Percentiles rank a stretch among this genome's conserved stretches.
phyloP scores from a whole-genome alignment of 2,113 vertebrate genomes.

The Xiphorhynchus elegans region DNA sequence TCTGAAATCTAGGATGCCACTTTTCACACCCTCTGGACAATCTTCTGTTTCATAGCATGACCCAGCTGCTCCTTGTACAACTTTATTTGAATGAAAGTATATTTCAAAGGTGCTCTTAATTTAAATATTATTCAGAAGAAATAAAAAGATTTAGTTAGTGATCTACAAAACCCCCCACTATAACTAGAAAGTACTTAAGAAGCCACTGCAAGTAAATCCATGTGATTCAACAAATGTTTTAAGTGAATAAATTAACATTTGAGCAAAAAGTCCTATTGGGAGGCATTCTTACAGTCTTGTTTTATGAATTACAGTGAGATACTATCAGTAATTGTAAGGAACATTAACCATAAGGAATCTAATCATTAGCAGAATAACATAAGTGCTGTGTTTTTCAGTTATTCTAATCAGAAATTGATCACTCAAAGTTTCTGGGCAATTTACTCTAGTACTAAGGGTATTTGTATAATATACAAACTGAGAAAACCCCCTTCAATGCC shows the following conservation, averaged over 20 bases:
- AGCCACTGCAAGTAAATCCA: neutral
- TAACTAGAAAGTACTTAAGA: neutral
- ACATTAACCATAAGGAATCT: neutral
- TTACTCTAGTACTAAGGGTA: neutral
- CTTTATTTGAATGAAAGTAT: neutral
- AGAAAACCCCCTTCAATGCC: fast-evolving
- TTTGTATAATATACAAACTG: neutral
- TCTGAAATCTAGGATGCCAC: neutral
- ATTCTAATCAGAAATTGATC: neutral
- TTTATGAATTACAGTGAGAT: neutral
- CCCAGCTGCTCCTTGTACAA: neutral
- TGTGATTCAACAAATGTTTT: neutral
- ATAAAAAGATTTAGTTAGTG: neutral
- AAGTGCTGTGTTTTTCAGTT: neutral
- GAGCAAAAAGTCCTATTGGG: neutral
- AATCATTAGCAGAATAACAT: neutral
- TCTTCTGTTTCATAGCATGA: neutral
- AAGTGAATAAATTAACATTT: neutral
- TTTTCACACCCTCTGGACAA: neutral
- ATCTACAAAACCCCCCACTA: fast-evolving
- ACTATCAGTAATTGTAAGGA: neutral
- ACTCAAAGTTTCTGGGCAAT: neutral
- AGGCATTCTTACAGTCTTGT: neutral
- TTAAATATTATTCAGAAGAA: neutral
- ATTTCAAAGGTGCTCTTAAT: neutral